Percentiles rank a stretch among this genome's conserved stretches.
Conservation (phyloP, 1,140 invertebrate species). For the Zaprionus camerounensis region DNA sequence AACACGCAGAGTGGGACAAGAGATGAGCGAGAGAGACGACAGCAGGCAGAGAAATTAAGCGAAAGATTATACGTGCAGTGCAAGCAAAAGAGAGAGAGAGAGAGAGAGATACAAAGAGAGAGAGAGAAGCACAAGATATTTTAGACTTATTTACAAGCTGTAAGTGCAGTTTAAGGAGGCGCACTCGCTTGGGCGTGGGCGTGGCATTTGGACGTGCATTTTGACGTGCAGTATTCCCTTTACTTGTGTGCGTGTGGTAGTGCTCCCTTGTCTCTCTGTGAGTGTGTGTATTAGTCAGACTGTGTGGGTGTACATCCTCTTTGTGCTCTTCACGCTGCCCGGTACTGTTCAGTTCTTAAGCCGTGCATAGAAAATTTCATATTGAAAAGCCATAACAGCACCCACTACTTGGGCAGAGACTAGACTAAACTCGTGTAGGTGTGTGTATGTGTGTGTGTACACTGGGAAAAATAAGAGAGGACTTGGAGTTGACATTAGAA, state of each 20-base stretch:
- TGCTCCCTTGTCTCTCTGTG: constrained; percentile 9
- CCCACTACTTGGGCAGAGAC: constrained; percentile 57
- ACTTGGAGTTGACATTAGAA: no score
- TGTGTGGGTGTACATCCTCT: constrained; percentile 1
- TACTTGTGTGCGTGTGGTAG: constrained; percentile 11
- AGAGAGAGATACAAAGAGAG: constrained; percentile 35
- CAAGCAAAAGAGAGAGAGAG: constrained; percentile 28
- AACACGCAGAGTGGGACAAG: background rate
- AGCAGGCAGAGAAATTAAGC: constrained; percentile 28
- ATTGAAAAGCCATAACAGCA: constrained; percentile 46
- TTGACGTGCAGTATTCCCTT: constrained; percentile 42
- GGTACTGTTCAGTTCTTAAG: constrained; percentile 35
- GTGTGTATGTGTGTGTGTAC: background rate
- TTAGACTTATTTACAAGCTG: constrained; percentile 44
- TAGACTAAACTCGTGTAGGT: constrained; percentile 9
- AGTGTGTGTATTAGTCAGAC: constrained; percentile 7
- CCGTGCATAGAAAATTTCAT: constrained; percentile 47
- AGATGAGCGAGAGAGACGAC: constrained; percentile 7
- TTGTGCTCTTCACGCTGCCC: constrained; percentile 26
- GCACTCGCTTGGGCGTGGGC: constrained; percentile 31
- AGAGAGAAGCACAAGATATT: constrained; percentile 35
- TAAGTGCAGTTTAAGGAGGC: constrained; percentile 31
- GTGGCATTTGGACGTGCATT: constrained; percentile 41
- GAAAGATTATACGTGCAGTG: constrained; percentile 24
- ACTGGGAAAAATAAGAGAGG: background rate